phyloP scores from a whole-genome alignment of 2,888 invertebrate genomes.

The Synergus itoensis region DNA sequence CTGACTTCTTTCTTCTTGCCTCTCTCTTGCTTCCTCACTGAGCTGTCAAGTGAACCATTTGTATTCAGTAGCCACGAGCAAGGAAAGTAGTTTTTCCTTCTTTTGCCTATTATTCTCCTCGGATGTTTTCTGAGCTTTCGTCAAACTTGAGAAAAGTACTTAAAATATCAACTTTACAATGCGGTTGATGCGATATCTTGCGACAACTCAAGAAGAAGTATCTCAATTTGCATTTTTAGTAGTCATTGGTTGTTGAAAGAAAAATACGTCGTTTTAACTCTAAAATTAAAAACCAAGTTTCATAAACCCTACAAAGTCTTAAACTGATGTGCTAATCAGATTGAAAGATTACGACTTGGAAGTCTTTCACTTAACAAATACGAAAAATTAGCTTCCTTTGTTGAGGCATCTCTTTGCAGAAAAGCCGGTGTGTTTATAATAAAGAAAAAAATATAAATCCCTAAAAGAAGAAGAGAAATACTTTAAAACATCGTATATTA shows the following conservation, averaged over 20 bases:
- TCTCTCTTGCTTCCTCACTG: conserved; percentile 46
- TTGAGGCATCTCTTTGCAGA: too few species aligned
- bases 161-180: background rate
- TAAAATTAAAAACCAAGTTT: background rate
- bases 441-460: too few species aligned
- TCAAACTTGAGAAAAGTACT: conserved; percentile 48
- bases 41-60: conserved; percentile 65
- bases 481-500: too few species aligned
- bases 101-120: conserved; percentile 44
- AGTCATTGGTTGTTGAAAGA: background rate
- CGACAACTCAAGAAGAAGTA: background rate
- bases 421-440: too few species aligned
- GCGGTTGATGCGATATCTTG: background rate
- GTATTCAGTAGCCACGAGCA: conserved; percentile 63
- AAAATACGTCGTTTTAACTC: background rate
- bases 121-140: conserved; percentile 44
- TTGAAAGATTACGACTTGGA: background rate
- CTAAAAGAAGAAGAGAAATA: too few species aligned
- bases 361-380: too few species aligned
- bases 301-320: background rate
- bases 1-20: conserved; percentile 51
- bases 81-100: conserved; percentile 55
- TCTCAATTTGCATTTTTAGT: background rate
- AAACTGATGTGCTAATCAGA: background rate
- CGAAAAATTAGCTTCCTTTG: too few species aligned